Percentiles rank a stretch among this genome's conserved stretches.
These are phyloP conservation scores for Empis stercorea DNA, from an alignment of 2,888 invertebrate species.

Conservation along the genomic window DNA sequence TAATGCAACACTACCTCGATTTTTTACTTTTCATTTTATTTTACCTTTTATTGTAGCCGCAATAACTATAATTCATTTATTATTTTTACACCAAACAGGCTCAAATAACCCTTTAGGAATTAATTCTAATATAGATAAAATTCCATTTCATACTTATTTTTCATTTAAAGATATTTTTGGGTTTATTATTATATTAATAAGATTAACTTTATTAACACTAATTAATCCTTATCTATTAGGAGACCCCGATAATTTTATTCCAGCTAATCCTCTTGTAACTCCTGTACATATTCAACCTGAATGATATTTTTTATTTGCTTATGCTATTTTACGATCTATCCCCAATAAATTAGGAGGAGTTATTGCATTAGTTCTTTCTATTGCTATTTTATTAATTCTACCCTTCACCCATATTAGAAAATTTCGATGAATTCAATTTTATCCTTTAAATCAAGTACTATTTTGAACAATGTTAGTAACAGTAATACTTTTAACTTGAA, in stretches of 20 bases:
- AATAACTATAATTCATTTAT: conserved; percentile 48
- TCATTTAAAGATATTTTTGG: conserved; percentile 49
- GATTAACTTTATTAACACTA: conserved; percentile 41
- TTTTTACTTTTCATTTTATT: conserved; percentile 58
- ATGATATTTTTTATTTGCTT: conserved; percentile 75
- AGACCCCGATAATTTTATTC: conserved; percentile 63
- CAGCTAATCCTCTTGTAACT: conserved; percentile 39
- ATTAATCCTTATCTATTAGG: conserved; percentile 46
- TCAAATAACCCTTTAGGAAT: conserved; percentile 54
- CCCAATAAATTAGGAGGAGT: conserved; percentile 71
- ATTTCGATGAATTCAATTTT: conserved; percentile 47
- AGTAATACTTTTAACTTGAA: conserved; percentile 54
- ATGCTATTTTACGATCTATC: conserved; percentile 66
- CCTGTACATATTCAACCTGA: conserved; percentile 70
- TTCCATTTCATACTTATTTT: conserved; percentile 55
- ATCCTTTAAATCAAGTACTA: conserved; percentile 45
- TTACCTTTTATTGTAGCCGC: conserved; percentile 53
- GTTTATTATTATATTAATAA: conserved; percentile 42
- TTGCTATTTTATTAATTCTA: conserved; percentile 50
- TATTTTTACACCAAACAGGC: conserved; percentile 53
- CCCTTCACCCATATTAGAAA: conserved; percentile 44
- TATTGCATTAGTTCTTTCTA: conserved; percentile 39
- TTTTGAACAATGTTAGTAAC: conserved; percentile 45
- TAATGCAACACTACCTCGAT: conserved; percentile 63
- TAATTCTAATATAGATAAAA: conserved; percentile 53